These are phyloP conservation scores for Eupeodes luniger DNA, from an alignment of 2,888 invertebrate genomes.

Conservation along the genomic window DNA sequence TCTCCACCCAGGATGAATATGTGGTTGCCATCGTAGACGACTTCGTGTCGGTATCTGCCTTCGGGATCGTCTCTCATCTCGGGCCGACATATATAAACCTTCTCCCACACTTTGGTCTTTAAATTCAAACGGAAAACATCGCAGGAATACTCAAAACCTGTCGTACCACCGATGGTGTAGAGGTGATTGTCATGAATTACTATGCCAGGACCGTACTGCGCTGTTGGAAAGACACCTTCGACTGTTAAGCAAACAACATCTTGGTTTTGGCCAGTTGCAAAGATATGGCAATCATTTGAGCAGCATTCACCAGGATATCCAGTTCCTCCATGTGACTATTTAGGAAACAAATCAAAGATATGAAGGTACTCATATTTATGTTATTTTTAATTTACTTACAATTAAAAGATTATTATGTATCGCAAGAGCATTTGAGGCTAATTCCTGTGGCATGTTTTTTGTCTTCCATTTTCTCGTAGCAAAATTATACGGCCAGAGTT, in stretches of 20 bases:
- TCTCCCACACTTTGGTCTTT: slow-evolving; percentile 90
- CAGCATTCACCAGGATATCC: slow-evolving; percentile 94
- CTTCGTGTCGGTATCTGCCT: slow-evolving; percentile 95
- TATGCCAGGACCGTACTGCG: slow-evolving; percentile 95
- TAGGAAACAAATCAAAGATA: slow-evolving; percentile 77
- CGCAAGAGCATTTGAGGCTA: slow-evolving; percentile 94
- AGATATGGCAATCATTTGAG: slow-evolving; percentile 89
- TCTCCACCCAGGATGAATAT: slow-evolving; percentile 95
- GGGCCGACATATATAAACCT: slow-evolving; percentile 90
- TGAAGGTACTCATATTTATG: too few species aligned
- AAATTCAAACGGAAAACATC: slow-evolving; percentile 95
- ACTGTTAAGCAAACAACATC: slow-evolving; percentile 87
- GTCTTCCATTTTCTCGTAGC: slow-evolving; percentile 89
- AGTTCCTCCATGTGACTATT: slow-evolving; percentile 93
- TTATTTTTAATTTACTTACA: slow-evolving; percentile 84
- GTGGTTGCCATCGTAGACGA: slow-evolving; percentile 90
- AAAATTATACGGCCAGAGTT: slow-evolving; percentile 95
- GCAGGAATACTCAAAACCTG: slow-evolving; percentile 94
- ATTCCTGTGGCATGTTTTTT: slow-evolving; percentile 89
- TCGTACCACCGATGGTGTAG: slow-evolving; percentile 96
- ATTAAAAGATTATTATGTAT: slow-evolving; percentile 90
- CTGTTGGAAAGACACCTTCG: slow-evolving; percentile 90
- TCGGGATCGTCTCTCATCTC: slow-evolving; percentile 87
- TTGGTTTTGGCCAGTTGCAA: slow-evolving; percentile 83
- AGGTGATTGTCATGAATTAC: slow-evolving; percentile 90